Conservation (phyloP, 2,797 vertebrate species). For the Acipenser oxyrinchus region DNA sequence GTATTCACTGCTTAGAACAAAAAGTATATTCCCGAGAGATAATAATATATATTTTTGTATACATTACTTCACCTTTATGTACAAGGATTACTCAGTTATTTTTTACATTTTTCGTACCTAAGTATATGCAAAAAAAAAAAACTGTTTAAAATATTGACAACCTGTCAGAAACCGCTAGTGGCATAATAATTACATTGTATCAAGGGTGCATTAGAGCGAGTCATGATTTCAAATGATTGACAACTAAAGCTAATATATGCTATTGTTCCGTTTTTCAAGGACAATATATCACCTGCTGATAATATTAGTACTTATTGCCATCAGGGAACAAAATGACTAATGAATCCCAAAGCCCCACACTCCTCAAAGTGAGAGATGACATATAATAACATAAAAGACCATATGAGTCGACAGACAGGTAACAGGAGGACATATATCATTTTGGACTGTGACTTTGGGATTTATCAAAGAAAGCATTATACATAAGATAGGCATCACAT, state of each 20-base stretch:
- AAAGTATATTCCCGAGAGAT: no score
- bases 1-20: no score
- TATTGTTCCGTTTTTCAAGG: constrained; percentile 49
- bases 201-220: constrained; percentile 25
- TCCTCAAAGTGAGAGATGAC: constrained; percentile 8
- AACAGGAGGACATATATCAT: background rate
- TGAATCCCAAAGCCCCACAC: constrained; percentile 32
- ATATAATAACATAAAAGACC: constrained; percentile 7
- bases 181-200: constrained; percentile 33
- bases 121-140: background rate
- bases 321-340: constrained; percentile 33
- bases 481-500: no score
- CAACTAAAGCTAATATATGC: constrained; percentile 60
- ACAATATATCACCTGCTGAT: constrained; percentile 57
- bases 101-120: background rate
- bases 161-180: background rate
- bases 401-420: constrained; percentile 1
- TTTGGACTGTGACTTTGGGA: no score
- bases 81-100: no score
- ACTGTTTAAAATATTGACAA: background rate
- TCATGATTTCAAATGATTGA: constrained; percentile 42
- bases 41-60: no score
- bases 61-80: no score
- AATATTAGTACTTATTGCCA: constrained; percentile 43
- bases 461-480: no score